Base-by-base conservation (phyloP, 2,888 invertebrate species). In the Lucinisca nassula region DNA sequence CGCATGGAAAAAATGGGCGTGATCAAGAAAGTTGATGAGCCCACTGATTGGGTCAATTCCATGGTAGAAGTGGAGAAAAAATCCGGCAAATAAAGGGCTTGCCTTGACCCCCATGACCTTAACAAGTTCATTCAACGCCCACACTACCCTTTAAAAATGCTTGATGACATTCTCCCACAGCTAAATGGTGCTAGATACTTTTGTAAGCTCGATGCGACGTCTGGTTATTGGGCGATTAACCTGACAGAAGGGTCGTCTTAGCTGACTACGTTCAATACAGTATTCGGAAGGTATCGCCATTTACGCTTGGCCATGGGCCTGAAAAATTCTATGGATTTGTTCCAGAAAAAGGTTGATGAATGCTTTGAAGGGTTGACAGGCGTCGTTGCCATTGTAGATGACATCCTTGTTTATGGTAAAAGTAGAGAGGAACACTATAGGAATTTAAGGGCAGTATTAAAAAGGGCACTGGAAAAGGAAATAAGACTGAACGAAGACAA, bases 21-120 rank as follows among this genome's bases (percentile, higher is more conserved):
- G 27, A 77, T 82, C 3, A 17, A 51, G 21, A 88, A 85, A 83
- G 84, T 92, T 14, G 77, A 82, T 51, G 84, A 91, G 58, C 92
- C 91, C 14, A 91, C 92, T 55, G 87, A 89, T 49, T 92, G 92
- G 92, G 91, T 92, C 3, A 91, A 75, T 82, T 58, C 90, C 85
- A 10, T 72, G 84, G 51, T 35, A 86, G 87, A n/a, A 37, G 84
- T 45, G 88, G 87, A 78, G 70, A 77, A 49, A 87, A 83, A 75
- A 51, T 51, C 8, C 14, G 91, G 90, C n/a, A 89, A 91, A 79
- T 30, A 92, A 12, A 51, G 91, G n/a, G 55, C 90, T 21, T 93
- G 90, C 45, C 35, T 91, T 12, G 93, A 92, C 61, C 92, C 92
- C 0, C 79, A 76, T 61, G 88, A 92, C 49, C 40, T 93, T 38